These are phyloP conservation scores for Aphidoletes aphidimyza DNA, from an alignment of 2,888 invertebrate species.

Conservation along the genomic window DNA sequence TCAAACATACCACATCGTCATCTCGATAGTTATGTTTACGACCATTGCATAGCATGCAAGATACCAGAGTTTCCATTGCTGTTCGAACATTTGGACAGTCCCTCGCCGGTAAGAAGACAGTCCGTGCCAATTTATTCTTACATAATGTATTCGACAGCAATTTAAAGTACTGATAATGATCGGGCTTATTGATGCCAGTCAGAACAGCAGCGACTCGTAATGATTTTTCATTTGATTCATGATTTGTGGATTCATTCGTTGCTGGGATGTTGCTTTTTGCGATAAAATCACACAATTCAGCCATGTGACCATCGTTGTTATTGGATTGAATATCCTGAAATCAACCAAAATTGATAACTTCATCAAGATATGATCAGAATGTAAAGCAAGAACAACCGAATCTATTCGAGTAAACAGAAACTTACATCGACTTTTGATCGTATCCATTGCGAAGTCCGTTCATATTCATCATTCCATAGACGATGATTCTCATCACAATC, in stretches of 20 bases:
- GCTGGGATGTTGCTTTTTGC: no score
- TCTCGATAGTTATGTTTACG: not conserved
- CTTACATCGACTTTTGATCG: slow-evolving; percentile 72
- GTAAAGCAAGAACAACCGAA: no score
- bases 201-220: slow-evolving; percentile 72
- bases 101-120: slow-evolving; percentile 79
- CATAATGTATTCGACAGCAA: slow-evolving; percentile 73
- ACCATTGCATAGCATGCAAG: not conserved
- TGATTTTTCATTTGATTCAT: slow-evolving; percentile 63
- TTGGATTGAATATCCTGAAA: slow-evolving; percentile 73
- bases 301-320: slow-evolving; percentile 71
- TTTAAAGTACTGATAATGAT: slow-evolving; percentile 82
- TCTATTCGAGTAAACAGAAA: slow-evolving; percentile 60
- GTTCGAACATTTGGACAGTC: slow-evolving; percentile 78
- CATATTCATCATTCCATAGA: slow-evolving; percentile 58
- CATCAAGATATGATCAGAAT: slow-evolving; percentile 69
- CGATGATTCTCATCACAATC: not conserved
- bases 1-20: slow-evolving; percentile 37
- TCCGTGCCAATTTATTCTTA: slow-evolving; percentile 74
- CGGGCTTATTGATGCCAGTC: slow-evolving; percentile 84
- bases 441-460: not conserved
- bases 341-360: slow-evolving; percentile 68
- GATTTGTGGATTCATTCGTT: slow-evolving; percentile 66
- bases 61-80: slow-evolving; percentile 70
- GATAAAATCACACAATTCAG: slow-evolving; percentile 72